Conservation (phyloP, 2,888 invertebrate genomes). For the Caenorhabditis panamensis region DNA sequence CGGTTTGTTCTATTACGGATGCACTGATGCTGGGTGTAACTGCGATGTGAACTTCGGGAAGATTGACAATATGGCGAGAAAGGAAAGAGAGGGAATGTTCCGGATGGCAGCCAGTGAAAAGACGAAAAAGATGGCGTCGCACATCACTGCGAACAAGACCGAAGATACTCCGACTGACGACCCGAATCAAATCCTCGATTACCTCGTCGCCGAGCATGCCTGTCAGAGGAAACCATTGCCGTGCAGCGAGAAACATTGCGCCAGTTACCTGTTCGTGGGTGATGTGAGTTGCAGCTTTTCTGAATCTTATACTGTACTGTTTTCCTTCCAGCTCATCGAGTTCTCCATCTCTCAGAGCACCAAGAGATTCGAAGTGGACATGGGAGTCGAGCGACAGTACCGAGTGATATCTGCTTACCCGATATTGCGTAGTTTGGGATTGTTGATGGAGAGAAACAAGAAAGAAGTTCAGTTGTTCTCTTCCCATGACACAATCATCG, state of each 20-base stretch:
- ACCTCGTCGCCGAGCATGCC: slow-evolving; percentile 17
- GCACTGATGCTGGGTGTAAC: slow-evolving; percentile 28
- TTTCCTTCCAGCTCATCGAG: slow-evolving; percentile 31
- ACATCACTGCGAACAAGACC: slow-evolving; percentile 2
- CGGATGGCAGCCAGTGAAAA: slow-evolving; percentile 17
- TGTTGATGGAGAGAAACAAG: slow-evolving; percentile 17
- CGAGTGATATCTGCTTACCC: slow-evolving; percentile 34
- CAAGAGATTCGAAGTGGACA: slow-evolving; percentile 27
- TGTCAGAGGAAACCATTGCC: slow-evolving; percentile 27
- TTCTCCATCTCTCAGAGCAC: slow-evolving; percentile 13
- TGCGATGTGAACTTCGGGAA: slow-evolving; percentile 16
- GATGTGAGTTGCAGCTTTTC: slow-evolving; percentile 29
- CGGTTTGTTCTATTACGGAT: slow-evolving; percentile 9
- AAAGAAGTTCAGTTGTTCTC: slow-evolving; percentile 32
- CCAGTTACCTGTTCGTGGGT: slow-evolving; percentile 11
- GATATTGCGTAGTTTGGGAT: slow-evolving; percentile 18
- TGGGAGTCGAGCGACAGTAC: slow-evolving; percentile 44
- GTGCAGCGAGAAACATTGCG: slow-evolving; percentile 19
- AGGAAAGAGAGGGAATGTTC: slow-evolving; percentile 34
- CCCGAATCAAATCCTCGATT: slow-evolving; percentile 19
- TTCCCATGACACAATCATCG: slow-evolving; percentile 38
- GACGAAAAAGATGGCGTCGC: neutral
- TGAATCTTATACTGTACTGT: neutral
- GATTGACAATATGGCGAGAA: slow-evolving; percentile 10
- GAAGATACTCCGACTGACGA: neutral